Conservation (phyloP, 2,797 vertebrate genomes). For the Spatula versicolor region DNA sequence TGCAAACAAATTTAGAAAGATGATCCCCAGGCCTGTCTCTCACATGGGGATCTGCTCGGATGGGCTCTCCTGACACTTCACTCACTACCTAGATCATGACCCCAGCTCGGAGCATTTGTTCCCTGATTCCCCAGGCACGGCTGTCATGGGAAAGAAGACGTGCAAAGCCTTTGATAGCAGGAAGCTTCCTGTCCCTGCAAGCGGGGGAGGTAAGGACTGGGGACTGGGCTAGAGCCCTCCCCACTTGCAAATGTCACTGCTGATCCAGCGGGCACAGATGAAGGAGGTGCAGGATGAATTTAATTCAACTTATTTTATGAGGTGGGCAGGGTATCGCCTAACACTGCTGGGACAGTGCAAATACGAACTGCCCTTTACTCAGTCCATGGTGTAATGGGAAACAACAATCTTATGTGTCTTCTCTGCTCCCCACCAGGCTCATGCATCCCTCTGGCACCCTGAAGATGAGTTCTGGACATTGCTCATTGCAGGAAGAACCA, state of each 20-base stretch:
- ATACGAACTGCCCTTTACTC: not conserved
- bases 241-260: not conserved
- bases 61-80: not conserved
- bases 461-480: not conserved
- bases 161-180: constrained; percentile 52
- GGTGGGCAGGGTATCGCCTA: not conserved
- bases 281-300: not conserved
- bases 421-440: not conserved
- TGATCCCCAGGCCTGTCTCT: constrained; percentile 8
- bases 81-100: not conserved
- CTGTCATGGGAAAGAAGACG: not conserved
- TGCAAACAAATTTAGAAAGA: constrained; percentile 49
- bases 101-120: constrained; percentile 14
- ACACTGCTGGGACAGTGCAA: not conserved
- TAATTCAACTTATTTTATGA: not conserved
- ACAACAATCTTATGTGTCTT: not conserved
- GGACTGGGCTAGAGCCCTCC: not conserved
- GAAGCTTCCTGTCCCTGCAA: constrained; percentile 11
- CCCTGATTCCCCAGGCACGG: not conserved
- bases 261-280: not conserved
- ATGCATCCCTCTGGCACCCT: not conserved
- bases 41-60: not conserved
- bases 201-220: not conserved
- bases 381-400: not conserved
- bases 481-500: not conserved